Percentiles rank a stretch among this genome's conserved stretches.
These are phyloP conservation scores for Microcaecilia unicolor DNA, from an alignment of 2,797 vertebrate genomes.

Conservation along the genomic window DNA sequence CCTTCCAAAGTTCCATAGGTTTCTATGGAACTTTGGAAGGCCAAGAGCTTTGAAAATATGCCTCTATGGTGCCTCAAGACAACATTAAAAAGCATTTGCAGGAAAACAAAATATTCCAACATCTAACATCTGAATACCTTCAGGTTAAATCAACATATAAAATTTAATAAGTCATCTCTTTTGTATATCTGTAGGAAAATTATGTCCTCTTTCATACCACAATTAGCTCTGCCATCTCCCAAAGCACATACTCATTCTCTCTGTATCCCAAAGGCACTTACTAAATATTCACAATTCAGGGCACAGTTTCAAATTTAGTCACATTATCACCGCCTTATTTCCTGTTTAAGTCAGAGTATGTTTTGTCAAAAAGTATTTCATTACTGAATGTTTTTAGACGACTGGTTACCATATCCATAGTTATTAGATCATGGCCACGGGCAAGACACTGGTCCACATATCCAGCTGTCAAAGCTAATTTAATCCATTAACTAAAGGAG, in stretches of 20 bases:
- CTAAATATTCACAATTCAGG: conserved; percentile 2
- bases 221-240: conserved; percentile 1
- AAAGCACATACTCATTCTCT: background rate
- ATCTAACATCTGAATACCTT: background rate
- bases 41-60: too few relatives aligned
- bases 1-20: too few relatives aligned
- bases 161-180: too few relatives aligned
- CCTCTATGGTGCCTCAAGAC: too few relatives aligned
- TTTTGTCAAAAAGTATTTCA: conserved; percentile 30
- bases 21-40: too few relatives aligned
- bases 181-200: conserved; percentile 1
- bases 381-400: conserved; percentile 40
- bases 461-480: conserved; percentile 46
- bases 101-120: conserved; percentile 2
- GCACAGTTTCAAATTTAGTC: conserved; percentile 1
- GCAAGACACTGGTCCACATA: conserved; percentile 38
- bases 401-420: conserved; percentile 34
- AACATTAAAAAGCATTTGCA: background rate
- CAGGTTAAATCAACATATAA: background rate
- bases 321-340: conserved; percentile 10
- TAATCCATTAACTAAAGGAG: conserved; percentile 29
- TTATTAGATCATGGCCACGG: conserved; percentile 41
- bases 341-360: conserved; percentile 25
- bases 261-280: conserved; percentile 1
- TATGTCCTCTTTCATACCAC: background rate